Base-by-base conservation (phyloP, 2,113 vertebrate genomes). In the Balaeniceps rex region DNA sequence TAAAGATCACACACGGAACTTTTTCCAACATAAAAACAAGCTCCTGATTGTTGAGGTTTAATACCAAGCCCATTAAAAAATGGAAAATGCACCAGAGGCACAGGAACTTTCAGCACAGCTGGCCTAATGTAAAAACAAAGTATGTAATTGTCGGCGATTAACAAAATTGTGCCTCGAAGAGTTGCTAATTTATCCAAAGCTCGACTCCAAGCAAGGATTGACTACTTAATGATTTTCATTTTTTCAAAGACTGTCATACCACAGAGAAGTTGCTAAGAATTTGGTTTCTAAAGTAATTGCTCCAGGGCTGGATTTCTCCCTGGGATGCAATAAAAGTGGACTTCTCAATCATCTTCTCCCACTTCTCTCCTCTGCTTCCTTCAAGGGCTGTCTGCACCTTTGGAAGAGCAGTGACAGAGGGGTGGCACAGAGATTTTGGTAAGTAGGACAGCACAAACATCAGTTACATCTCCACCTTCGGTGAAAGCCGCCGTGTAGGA, bases 31-130 rank as follows among this genome's bases (percentile, higher is more conserved):
- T 71, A 93, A 96, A 90, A 97, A 98, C 96, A 97, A 97, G 88
- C 94, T 97, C 88, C 91, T 92, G 95, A 97, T 97, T 97, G 95
- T 98, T 94, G 87, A 92, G 78, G 79, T 94, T 97, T 83, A 96
- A 88, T 88, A 96, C 66, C 93, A 95, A 96, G 90, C 81, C 66
- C 87, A 92, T 92, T 89, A 94, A 96, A 94, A 87, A 94, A 85
- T 86, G 91, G 63, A 92, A 95, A 94, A 96, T 18, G 80, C 68
- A 86, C 83, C 70, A 93, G 90, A 87, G 85, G 86, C 84, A 88
- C 36, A 88, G 89, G 60, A 96, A 90, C 81, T 91, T 89, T 82
- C 44, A 93, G 90, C 96, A 92, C 97, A 98, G 97, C 95, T 98
- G 98, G 94, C 95, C 63, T 96, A 95, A 86, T n/a, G 66, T 60